Conservation (phyloP, 2,797 vertebrate species). For the Myotis myotis region DNA sequence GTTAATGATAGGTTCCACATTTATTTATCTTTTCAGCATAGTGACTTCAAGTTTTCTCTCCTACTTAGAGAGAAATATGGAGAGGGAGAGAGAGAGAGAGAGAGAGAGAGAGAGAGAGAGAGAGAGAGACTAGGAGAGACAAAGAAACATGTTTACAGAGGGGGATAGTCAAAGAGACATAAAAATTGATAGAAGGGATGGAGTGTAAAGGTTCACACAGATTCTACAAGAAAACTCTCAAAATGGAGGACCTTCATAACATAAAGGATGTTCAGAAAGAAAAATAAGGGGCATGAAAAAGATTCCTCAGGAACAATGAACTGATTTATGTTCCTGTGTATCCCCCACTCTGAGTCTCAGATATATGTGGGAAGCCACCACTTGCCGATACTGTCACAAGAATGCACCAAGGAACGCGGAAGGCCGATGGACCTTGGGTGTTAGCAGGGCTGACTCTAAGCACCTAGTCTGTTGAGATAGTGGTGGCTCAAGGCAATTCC, state of each 20-base stretch:
- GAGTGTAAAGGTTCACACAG: neutral
- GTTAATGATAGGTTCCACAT: neutral
- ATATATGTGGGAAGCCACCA: too few relatives aligned
- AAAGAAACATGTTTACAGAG: neutral
- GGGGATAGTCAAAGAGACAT: neutral
- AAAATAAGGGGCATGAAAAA: neutral
- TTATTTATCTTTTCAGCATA: constrained; percentile 4
- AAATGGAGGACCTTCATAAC: neutral
- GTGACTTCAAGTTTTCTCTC: neutral
- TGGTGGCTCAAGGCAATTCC: too few relatives aligned
- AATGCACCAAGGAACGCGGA: too few relatives aligned
- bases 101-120: too few relatives aligned
- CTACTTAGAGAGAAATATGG: constrained; percentile 1
- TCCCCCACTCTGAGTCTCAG: neutral
- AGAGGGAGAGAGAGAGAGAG: neutral
- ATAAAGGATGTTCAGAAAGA: neutral
- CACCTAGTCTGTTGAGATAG: too few relatives aligned
- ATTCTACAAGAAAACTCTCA: neutral
- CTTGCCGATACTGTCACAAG: too few relatives aligned
- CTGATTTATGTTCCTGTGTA: neutral
- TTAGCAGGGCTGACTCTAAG: too few relatives aligned
- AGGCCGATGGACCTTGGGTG: too few relatives aligned
- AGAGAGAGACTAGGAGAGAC: neutral
- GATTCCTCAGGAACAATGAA: neutral
- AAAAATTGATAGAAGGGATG: neutral